A percentile compares a stretch with the other conserved stretches of the same genome.
phyloP scores from a whole-genome alignment of 2,888 invertebrate species.

The Limnephilus rhombicus region DNA sequence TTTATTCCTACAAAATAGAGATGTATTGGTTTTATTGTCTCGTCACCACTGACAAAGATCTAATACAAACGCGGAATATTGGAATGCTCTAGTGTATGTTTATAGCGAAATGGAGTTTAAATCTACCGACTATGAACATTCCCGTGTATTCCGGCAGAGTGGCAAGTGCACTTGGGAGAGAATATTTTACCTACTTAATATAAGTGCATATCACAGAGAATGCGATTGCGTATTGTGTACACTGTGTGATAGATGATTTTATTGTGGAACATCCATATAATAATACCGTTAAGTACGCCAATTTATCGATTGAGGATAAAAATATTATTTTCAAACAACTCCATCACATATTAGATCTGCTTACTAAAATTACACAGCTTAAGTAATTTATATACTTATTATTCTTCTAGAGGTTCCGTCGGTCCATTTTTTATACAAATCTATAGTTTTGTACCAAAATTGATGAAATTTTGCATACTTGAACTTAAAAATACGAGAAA shows the following conservation, averaged over 20 bases:
- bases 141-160: slow-evolving; percentile 34
- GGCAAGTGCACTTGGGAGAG: neutral
- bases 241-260: neutral
- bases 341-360: too few species aligned
- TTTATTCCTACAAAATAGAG: slow-evolving; percentile 19
- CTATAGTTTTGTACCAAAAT: too few species aligned
- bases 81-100: slow-evolving; percentile 35
- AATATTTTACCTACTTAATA: neutral
- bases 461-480: too few species aligned
- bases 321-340: neutral
- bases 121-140: slow-evolving; percentile 42
- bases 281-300: neutral
- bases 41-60: slow-evolving; percentile 48
- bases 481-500: too few species aligned
- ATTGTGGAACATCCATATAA: neutral
- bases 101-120: slow-evolving; percentile 58
- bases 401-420: too few species aligned
- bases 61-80: slow-evolving; percentile 37
- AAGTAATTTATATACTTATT: neutral
- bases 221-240: neutral
- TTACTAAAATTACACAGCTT: too few species aligned
- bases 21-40: slow-evolving; percentile 36
- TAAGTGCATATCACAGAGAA: slow-evolving; percentile 18
- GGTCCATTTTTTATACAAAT: too few species aligned
- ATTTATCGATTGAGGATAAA: neutral